Percentiles rank a stretch among this genome's conserved stretches.
phyloP scores from a whole-genome alignment of 2,797 vertebrate genomes.

The Poecile montanus region DNA sequence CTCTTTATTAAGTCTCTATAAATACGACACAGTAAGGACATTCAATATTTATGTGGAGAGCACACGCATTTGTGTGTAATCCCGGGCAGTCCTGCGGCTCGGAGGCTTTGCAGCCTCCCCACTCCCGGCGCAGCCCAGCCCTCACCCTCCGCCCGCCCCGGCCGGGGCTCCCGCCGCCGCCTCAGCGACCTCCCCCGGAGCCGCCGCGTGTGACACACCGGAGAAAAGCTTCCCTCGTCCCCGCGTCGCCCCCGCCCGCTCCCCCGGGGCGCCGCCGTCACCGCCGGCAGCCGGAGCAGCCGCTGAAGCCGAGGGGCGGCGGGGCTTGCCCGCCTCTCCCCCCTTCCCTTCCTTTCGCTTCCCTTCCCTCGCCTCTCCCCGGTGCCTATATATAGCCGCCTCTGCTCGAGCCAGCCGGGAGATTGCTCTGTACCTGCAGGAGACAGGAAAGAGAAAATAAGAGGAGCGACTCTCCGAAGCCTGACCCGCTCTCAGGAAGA shows the following conservation, averaged over 20 bases:
- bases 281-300: slow-evolving; percentile 22
- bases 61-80: background rate
- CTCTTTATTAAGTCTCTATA: background rate
- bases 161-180: background rate
- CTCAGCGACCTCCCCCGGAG: slow-evolving; percentile 61
- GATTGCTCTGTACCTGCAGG: slow-evolving; percentile 36
- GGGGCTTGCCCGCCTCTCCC: slow-evolving; percentile 21
- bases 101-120: background rate
- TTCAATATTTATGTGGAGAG: background rate
- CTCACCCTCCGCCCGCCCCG: background rate
- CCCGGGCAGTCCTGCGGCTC: slow-evolving; percentile 17
- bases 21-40: background rate
- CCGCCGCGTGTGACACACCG: slow-evolving; percentile 62
- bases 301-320: slow-evolving; percentile 44
- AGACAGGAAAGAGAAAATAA: background rate
- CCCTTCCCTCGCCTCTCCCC: slow-evolving; percentile 49
- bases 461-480: background rate
- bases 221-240: slow-evolving; percentile 51
- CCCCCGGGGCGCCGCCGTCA: slow-evolving; percentile 41
- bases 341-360: slow-evolving; percentile 3
- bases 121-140: slow-evolving; percentile 11
- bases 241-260: slow-evolving; percentile 26
- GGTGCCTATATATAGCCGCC: slow-evolving; percentile 56
- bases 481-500: background rate
- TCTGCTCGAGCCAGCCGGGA: slow-evolving; percentile 14